Base-by-base conservation (phyloP, 1,140 invertebrate genomes). In the Cydia pomonella region DNA sequence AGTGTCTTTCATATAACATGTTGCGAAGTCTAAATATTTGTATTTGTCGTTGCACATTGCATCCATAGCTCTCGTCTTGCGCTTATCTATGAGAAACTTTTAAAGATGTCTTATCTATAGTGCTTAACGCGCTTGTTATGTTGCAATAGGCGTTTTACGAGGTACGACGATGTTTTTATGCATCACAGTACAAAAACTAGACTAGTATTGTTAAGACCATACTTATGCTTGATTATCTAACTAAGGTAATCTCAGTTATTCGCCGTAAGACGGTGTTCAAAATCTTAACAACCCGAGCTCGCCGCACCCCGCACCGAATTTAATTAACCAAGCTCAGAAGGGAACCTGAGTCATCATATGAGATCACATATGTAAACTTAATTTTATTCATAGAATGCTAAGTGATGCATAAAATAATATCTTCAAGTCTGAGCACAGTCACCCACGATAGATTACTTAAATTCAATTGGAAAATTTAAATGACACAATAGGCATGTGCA, bases 301-400 rank as follows among this genome's bases (percentile, higher is more conserved):
- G 7, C 23, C 3, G 62, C 21, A 21, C 29, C 29, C 29, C 29
- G 12, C 23, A 3, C 23, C n/a, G n/a, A n/a, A n/a, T n/a, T n/a
- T n/a, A n/a, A n/a, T n/a, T n/a, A n/a, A n/a, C n/a, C n/a, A n/a
- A n/a, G n/a, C n/a, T n/a, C n/a, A n/a, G n/a, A n/a, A n/a, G n/a
- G n/a, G n/a, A n/a, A n/a, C n/a, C n/a, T n/a, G 62, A 23, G 62
- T 29, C 62, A 64, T 29, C 62, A 29, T 12, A 72, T 72, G 69
- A 47, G 41, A 72, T 72, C 71, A 72, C 18, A 72, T 33, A 33
- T 1, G 16, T 66, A 25, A 63, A 25, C 10, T 25, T 66, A 33
- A 33, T 66, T 66, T 38, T 66, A 66, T 66, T 66, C 63, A 33
- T 27, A 66, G 27, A 66, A 33, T 33, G 63, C 25, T 6, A 29